Evolutionary conservation across 2,888 invertebrate genomes (phyloP).

Genomic region (Polydesmus complanatus): DNA sequence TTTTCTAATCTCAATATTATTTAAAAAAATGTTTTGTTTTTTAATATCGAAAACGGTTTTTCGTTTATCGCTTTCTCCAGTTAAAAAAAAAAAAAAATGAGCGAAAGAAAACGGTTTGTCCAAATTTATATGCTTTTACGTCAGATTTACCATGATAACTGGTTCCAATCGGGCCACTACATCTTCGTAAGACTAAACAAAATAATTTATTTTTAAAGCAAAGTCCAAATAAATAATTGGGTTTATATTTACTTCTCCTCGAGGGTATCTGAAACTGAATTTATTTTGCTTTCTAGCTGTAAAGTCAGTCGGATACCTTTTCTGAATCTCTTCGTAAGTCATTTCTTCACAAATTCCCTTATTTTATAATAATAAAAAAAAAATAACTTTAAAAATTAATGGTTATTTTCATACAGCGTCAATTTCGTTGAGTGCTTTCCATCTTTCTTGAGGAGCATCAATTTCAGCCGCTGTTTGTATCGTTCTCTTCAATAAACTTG

Average conservation of each 20-base stretch:
- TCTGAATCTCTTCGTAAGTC: slow-evolving; percentile 87
- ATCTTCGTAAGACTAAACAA: slow-evolving; percentile 74
- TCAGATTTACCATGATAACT: slow-evolving; percentile 66
- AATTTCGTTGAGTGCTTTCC: slow-evolving; percentile 98
- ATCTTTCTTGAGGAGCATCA: slow-evolving; percentile 86
- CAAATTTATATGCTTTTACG: too few species aligned
- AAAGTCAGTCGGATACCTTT: slow-evolving; percentile 78
- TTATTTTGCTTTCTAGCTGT: slow-evolving; percentile 84
- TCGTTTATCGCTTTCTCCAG: too few species aligned
- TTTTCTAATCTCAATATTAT: too few species aligned
- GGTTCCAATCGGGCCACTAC: slow-evolving; percentile 78
- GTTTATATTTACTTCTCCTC: slow-evolving; percentile 36
- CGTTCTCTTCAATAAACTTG: slow-evolving; percentile 87
- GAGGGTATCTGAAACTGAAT: slow-evolving; percentile 47
- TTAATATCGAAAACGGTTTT: too few species aligned
- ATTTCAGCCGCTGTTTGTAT: slow-evolving; percentile 86
- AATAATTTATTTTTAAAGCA: background rate
- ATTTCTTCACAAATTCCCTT: slow-evolving; percentile 94
- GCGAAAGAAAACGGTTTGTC: too few species aligned
- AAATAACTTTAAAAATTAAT: background rate
- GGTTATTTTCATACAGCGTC: slow-evolving; percentile 55
- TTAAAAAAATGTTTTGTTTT: too few species aligned
- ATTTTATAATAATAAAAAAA: slow-evolving; percentile 14
- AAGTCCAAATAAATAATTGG: background rate
- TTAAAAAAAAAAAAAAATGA: too few species aligned